These are phyloP conservation scores for Orthonevra nobilis DNA, from an alignment of 2,888 invertebrate genomes.

Conservation along the genomic window DNA sequence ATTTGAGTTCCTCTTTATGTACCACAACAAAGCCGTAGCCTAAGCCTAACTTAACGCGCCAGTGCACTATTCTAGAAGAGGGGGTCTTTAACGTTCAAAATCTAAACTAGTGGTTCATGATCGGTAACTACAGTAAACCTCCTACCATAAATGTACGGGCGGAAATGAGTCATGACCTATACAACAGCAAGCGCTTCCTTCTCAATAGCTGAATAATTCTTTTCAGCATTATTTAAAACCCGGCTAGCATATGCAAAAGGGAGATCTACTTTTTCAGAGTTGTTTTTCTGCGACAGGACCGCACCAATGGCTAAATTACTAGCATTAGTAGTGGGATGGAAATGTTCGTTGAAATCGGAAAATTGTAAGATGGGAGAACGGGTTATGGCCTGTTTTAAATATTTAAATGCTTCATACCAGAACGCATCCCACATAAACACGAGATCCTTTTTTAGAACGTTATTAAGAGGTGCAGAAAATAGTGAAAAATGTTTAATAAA, in stretches of 20 bases:
- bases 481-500: conserved; percentile 15
- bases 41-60: conserved; percentile 51
- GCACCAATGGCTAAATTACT: neutral
- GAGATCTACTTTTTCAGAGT: neutral
- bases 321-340: neutral
- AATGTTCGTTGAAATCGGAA: neutral
- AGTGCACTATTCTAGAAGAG: conserved; percentile 71
- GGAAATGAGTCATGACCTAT: conserved; percentile 1
- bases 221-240: neutral
- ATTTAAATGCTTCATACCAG: conserved; percentile 7
- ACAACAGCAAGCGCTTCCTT: conserved; percentile 7
- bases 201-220: conserved; percentile 11
- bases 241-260: neutral
- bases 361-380: neutral
- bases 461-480: conserved; percentile 3
- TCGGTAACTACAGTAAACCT: conserved; percentile 65
- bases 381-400: neutral
- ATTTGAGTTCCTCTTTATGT: conserved; percentile 1
- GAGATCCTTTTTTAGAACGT: conserved; percentile 10
- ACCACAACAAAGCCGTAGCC: conserved; percentile 55
- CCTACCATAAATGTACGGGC: too few relatives aligned
- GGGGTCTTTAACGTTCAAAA: neutral
- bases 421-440: conserved; percentile 16
- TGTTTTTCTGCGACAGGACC: neutral
- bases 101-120: neutral